phyloP scores from a whole-genome alignment of 2,888 invertebrate genomes.

The Drosophila aldrichi region DNA sequence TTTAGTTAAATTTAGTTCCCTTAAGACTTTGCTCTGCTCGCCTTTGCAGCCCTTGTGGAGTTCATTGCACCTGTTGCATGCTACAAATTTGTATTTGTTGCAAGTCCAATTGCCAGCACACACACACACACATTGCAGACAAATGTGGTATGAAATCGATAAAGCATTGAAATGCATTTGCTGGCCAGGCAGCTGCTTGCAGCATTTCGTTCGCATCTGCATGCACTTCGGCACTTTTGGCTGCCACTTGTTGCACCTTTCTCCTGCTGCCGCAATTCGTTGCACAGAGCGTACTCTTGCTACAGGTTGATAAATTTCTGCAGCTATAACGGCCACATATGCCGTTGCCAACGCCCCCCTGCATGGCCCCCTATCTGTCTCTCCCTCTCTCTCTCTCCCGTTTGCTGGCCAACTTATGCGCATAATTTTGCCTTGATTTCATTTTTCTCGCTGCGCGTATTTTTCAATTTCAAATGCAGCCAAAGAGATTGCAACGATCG shows the following conservation, averaged over 20 bases:
- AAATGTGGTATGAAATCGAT: slow-evolving; percentile 79
- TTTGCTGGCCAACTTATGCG: slow-evolving; percentile 63
- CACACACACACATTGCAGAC: slow-evolving; percentile 50
- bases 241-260: slow-evolving; percentile 78
- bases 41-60: slow-evolving; percentile 24
- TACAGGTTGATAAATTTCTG: slow-evolving; percentile 72
- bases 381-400: neutral
- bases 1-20: neutral
- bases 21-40: neutral
- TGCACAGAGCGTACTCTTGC: slow-evolving; percentile 39
- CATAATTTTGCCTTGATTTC: slow-evolving; percentile 80
- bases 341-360: slow-evolving; percentile 54
- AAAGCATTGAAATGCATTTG: slow-evolving; percentile 66
- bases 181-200: slow-evolving; percentile 48
- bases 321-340: slow-evolving; percentile 76
- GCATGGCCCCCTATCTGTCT: neutral
- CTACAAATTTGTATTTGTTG: slow-evolving; percentile 25
- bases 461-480: slow-evolving; percentile 74
- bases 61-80: slow-evolving; percentile 44
- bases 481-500: slow-evolving; percentile 61
- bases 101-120: slow-evolving; percentile 40
- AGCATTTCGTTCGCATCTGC: slow-evolving; percentile 53
- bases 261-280: slow-evolving; percentile 67
- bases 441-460: slow-evolving; percentile 74
- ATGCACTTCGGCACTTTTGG: slow-evolving; percentile 57